Evolutionary conservation across 1,140 invertebrate species (phyloP).

Genomic region (Temnothorax curvispinosus): DNA sequence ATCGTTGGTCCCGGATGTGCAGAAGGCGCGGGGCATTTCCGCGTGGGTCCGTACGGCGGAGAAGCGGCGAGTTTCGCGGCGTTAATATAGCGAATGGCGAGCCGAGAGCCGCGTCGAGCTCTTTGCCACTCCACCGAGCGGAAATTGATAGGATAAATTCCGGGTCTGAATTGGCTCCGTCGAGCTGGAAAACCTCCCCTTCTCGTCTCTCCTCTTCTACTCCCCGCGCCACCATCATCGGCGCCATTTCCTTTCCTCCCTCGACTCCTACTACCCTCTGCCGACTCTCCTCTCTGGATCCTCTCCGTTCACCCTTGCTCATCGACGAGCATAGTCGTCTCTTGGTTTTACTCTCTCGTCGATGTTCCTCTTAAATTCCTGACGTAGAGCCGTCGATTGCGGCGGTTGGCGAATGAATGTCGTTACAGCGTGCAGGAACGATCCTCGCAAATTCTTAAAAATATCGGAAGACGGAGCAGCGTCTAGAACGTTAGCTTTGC

Average conservation of each 20-base stretch:
- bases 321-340: slow-evolving; percentile 7
- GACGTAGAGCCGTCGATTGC: slow-evolving; percentile 22
- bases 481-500: not conserved
- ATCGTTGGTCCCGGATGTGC: slow-evolving; percentile 10
- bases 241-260: slow-evolving; percentile 65
- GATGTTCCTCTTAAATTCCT: slow-evolving; percentile 41
- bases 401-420: slow-evolving; percentile 12
- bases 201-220: slow-evolving; percentile 43
- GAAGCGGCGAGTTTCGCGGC: slow-evolving; percentile 79
- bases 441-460: slow-evolving; percentile 28
- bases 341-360: slow-evolving; percentile 40
- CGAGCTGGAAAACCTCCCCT: slow-evolving; percentile 86
- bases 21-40: not conserved
- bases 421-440: not conserved
- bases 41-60: slow-evolving; percentile 52
- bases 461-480: not conserved
- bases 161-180: slow-evolving; percentile 88
- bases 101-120: slow-evolving; percentile 82
- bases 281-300: slow-evolving; percentile 62
- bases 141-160: slow-evolving; percentile 90
- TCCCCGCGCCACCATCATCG: slow-evolving; percentile 47
- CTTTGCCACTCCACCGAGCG: slow-evolving; percentile 88
- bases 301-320: slow-evolving; percentile 13
- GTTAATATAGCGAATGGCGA: slow-evolving; percentile 85
- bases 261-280: slow-evolving; percentile 62